Conservation (phyloP, 2,797 vertebrate genomes). For the Dendrocincla tyrannina region DNA sequence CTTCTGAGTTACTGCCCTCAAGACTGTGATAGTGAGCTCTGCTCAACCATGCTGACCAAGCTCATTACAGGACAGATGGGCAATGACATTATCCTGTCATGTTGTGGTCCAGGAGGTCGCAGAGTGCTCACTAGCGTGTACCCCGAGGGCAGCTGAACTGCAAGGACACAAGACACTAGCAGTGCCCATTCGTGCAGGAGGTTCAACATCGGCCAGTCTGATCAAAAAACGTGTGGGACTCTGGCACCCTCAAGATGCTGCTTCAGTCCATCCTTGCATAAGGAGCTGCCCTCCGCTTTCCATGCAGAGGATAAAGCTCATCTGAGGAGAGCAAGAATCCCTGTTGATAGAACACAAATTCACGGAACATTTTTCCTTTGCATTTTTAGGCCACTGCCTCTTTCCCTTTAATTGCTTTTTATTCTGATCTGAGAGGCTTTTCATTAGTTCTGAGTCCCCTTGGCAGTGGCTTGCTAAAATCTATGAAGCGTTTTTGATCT, state of each 20-base stretch:
- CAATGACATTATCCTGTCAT: background rate
- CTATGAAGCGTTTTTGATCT: background rate
- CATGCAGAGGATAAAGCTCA: background rate
- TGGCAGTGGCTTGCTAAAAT: background rate
- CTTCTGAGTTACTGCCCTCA: background rate
- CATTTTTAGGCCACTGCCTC: background rate
- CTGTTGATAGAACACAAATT: background rate
- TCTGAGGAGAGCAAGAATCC: background rate
- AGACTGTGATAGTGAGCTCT: background rate
- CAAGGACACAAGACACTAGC: background rate
- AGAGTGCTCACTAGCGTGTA: background rate
- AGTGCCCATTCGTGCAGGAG: fast-evolving
- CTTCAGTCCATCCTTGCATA: background rate
- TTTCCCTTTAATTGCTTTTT: background rate
- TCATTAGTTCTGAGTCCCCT: background rate
- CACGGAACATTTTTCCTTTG: background rate
- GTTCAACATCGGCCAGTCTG: background rate
- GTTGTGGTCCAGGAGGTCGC: background rate
- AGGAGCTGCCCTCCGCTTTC: background rate
- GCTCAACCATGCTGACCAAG: background rate
- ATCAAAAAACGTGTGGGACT: background rate
- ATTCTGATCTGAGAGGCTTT: conserved; percentile 5
- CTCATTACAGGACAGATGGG: background rate
- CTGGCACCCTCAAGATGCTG: background rate
- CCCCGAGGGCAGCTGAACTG: background rate